Conservation (phyloP, 2,888 invertebrate species). For the Thysanoteuthis rhombus region DNA sequence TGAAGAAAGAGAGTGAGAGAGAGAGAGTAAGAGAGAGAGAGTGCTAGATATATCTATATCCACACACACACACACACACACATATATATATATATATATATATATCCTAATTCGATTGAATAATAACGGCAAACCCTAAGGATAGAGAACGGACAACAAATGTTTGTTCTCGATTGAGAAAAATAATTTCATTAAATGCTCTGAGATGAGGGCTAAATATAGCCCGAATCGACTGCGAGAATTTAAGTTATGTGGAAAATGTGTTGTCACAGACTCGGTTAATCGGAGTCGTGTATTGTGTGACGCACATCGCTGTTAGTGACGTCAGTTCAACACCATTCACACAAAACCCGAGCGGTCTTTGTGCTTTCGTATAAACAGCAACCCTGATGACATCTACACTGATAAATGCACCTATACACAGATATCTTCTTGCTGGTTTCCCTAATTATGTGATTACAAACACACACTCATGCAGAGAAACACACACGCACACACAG, state of each 20-base stretch:
- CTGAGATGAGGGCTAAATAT: background rate
- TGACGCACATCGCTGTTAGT: background rate
- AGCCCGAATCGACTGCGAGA: background rate
- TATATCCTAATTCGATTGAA: background rate
- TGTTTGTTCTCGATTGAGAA: background rate
- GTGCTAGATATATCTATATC: too few species aligned
- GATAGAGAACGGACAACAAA: too few species aligned
- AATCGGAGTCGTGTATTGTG: background rate
- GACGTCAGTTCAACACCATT: background rate
- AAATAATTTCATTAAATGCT: background rate
- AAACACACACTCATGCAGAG: too few species aligned
- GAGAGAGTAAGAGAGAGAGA: background rate
- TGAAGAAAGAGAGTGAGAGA: background rate
- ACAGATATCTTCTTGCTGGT: too few species aligned
- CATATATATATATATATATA: background rate
- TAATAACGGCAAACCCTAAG: background rate
- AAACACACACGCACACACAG: too few species aligned
- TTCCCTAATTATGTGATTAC: too few species aligned
- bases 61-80: too few species aligned
- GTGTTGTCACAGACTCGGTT: background rate
- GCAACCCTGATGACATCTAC: too few species aligned
- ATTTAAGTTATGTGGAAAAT: background rate
- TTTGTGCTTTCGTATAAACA: background rate
- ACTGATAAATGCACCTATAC: too few species aligned
- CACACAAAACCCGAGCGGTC: background rate